Percentiles rank a stretch among this genome's conserved stretches.
These are phyloP conservation scores for Sebastes hopkinsi DNA, from an alignment of 2,797 vertebrate species.

Conservation along the genomic window DNA sequence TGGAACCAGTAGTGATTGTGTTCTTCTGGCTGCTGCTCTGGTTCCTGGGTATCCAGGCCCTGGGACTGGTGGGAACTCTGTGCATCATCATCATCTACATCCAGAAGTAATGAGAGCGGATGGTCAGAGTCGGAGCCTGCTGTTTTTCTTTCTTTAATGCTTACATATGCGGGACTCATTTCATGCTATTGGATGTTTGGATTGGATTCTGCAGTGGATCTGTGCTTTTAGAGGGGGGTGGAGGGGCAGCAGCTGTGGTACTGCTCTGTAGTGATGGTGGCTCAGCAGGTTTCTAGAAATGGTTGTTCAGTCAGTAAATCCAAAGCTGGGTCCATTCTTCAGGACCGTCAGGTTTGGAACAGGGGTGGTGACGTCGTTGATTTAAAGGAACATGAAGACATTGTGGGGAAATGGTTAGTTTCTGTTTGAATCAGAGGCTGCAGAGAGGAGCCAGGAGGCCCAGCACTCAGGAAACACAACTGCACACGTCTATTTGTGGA, in stretches of 20 bases:
- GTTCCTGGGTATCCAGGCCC: slow-evolving; percentile 95
- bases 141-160: slow-evolving; percentile 4
- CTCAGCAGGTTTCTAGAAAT: neutral
- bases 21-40: slow-evolving; percentile 96
- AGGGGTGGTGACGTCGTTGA: neutral
- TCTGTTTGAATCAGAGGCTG: neutral
- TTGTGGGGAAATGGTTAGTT: neutral
- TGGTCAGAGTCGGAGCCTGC: neutral
- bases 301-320: neutral
- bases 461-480: neutral
- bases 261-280: neutral
- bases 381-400: neutral
- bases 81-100: slow-evolving; percentile 98
- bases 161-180: neutral
- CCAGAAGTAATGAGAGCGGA: slow-evolving; percentile 82
- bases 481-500: neutral
- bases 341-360: neutral
- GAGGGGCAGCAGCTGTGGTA: neutral
- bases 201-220: slow-evolving; percentile 2
- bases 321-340: neutral
- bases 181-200: neutral
- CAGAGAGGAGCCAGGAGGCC: neutral
- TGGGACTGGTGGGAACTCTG: slow-evolving; percentile 93
- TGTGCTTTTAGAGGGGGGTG: neutral
- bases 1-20: slow-evolving; percentile 93